Evolutionary conservation across 23 tunicate species (phyloP).

Genomic region (Corella eumyota): DNA sequence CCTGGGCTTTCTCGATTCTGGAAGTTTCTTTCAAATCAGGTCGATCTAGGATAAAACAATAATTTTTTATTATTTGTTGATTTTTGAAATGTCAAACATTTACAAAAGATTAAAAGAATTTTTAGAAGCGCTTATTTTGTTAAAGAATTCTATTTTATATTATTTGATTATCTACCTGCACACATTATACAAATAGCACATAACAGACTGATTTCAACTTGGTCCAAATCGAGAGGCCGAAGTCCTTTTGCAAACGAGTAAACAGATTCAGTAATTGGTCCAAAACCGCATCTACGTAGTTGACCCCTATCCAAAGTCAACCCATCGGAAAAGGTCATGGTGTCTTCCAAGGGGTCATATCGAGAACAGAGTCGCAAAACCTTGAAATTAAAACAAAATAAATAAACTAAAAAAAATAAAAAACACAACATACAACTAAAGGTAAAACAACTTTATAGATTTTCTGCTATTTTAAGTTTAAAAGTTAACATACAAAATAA

Average conservation of each 20-base stretch:
- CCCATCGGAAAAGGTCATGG: conserved; percentile 60
- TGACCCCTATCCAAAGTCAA: conserved; percentile 38
- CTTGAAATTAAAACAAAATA: no score
- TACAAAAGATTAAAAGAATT: no score
- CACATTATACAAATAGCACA: conserved; percentile 42
- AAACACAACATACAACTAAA: no score
- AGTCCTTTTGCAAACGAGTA: conserved; percentile 38
- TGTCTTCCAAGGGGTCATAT: conserved; percentile 25
- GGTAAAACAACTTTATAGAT: no score
- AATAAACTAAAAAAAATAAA: no score
- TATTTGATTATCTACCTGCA: no score
- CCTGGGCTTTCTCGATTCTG: conserved; percentile 35
- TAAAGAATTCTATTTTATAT: no score
- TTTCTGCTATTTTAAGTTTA: no score
- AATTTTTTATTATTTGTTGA: no score
- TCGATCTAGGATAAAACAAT: conserved; percentile 29
- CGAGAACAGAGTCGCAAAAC: conserved; percentile 50
- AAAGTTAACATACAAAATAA: no score
- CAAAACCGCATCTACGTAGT: conserved; percentile 45
- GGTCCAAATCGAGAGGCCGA: conserved; percentile 20
- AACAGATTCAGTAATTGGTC: conserved; percentile 38
- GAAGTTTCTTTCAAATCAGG: conserved; percentile 34
- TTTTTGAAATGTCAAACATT: no score
- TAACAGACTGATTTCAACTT: conserved; percentile 32
- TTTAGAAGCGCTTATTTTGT: no score